Conservation (phyloP, 2,888 invertebrate species). For the Agonopterix heracliana region DNA sequence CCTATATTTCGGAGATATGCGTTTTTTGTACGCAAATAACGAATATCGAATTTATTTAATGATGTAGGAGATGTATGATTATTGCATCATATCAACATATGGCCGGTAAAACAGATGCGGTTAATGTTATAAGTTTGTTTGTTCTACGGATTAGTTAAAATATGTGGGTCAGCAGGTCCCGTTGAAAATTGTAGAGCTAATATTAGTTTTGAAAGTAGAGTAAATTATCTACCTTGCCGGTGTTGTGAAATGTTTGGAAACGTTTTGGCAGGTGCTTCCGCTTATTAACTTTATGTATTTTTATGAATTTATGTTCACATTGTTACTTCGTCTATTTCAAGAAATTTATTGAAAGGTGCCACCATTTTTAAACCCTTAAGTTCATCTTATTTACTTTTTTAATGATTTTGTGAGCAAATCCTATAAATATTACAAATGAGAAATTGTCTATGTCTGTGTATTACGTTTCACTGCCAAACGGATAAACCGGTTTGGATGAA, state of each 20-base stretch:
- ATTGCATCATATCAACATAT: constrained; percentile 20
- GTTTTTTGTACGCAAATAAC: background rate
- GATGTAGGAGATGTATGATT: background rate
- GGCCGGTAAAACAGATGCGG: constrained; percentile 14
- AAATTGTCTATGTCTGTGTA: too few relatives aligned
- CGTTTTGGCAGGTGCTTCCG: background rate
- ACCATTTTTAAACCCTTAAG: too few relatives aligned
- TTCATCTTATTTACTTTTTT: too few relatives aligned
- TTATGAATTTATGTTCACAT: background rate
- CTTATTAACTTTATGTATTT: too few relatives aligned
- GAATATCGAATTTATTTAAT: background rate
- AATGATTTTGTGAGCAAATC: too few relatives aligned
- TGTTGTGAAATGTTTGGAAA: background rate
- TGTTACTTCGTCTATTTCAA: too few relatives aligned
- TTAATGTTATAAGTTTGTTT: background rate
- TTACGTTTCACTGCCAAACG: too few relatives aligned
- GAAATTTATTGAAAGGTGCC: too few relatives aligned
- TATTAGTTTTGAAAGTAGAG: constrained; percentile 1
- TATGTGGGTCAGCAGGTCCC: constrained; percentile 25
- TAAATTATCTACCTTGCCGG: constrained; percentile 2
- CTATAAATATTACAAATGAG: too few relatives aligned
- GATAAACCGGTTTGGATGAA: too few relatives aligned
- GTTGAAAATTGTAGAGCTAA: constrained; percentile 14
- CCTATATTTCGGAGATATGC: too few relatives aligned
- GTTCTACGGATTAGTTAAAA: constrained; percentile 7